Percentiles rank a stretch among this genome's conserved stretches.
Evolutionary conservation across 2,113 vertebrate species (phyloP).

Genomic region (Phalacrocorax brasilianus): DNA sequence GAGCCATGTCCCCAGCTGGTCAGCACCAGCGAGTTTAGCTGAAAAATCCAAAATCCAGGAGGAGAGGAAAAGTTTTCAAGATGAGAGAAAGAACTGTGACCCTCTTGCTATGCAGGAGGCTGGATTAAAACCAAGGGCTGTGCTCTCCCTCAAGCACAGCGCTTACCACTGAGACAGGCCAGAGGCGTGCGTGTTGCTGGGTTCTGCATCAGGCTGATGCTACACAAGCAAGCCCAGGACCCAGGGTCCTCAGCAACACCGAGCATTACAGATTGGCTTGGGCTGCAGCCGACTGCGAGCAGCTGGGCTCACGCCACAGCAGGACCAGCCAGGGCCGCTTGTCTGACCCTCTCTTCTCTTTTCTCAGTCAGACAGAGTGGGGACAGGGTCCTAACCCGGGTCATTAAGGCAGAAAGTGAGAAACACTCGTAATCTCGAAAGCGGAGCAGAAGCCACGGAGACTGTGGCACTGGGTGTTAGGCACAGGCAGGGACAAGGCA

Average conservation of each 20-base stretch:
- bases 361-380: background rate
- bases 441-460: background rate
- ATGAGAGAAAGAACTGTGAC: fast-evolving
- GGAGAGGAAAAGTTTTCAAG: background rate
- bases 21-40: fast-evolving
- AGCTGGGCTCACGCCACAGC: background rate
- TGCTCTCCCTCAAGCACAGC: too few relatives aligned
- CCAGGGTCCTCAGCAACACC: too few relatives aligned
- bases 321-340: background rate
- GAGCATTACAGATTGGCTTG: too few relatives aligned
- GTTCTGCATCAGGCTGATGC: fast-evolving
- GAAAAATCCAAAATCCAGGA: background rate
- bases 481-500: background rate
- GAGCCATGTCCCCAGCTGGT: background rate
- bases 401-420: background rate
- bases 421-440: fast-evolving
- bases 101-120: fast-evolving
- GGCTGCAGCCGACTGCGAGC: background rate
- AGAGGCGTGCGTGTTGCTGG: fast-evolving
- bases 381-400: fast-evolving
- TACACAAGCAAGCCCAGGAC: background rate
- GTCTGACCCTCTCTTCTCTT: fast-evolving
- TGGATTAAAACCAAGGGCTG: fast-evolving
- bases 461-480: fast-evolving
- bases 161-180: background rate